phyloP scores from a whole-genome alignment of 2,113 vertebrate species.

The Dasyprocta punctata region DNA sequence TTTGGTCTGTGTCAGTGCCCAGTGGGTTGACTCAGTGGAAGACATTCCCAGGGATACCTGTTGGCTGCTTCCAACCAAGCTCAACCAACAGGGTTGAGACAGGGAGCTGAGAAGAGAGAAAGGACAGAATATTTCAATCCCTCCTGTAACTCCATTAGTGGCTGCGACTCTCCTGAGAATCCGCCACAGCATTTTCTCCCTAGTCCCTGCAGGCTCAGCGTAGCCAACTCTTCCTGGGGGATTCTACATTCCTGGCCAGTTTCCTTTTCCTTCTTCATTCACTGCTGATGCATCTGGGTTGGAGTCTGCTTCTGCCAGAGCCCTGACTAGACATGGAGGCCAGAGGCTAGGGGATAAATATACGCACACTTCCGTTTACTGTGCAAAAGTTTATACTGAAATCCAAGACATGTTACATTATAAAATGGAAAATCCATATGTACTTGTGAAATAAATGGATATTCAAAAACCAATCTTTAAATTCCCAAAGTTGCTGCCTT shows the following conservation, averaged over 20 bases:
- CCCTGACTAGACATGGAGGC: neutral
- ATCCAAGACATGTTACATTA: neutral
- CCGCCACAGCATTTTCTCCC: neutral
- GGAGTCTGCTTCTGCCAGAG: neutral
- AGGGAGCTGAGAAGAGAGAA: neutral
- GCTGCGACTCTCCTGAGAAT: neutral
- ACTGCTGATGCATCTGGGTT: neutral
- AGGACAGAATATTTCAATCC: neutral
- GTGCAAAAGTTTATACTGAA: neutral
- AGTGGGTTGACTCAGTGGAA: neutral
- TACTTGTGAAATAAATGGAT: neutral
- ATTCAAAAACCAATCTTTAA: neutral
- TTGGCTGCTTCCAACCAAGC: neutral
- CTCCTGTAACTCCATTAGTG: neutral
- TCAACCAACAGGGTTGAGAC: neutral
- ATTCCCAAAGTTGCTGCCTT: neutral
- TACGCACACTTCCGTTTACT: neutral
- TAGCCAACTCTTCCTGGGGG: neutral
- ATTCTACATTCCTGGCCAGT: rapidly evolving
- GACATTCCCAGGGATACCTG: neutral
- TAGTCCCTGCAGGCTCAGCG: neutral
- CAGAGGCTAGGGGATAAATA: neutral
- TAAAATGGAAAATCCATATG: neutral
- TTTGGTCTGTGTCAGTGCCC: too few species aligned
- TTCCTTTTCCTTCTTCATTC: neutral